A percentile compares a stretch with the other conserved stretches of the same genome.
These are phyloP conservation scores for Sphenopsis melanotis DNA, from an alignment of 2,797 vertebrate genomes.

Conservation along the genomic window DNA sequence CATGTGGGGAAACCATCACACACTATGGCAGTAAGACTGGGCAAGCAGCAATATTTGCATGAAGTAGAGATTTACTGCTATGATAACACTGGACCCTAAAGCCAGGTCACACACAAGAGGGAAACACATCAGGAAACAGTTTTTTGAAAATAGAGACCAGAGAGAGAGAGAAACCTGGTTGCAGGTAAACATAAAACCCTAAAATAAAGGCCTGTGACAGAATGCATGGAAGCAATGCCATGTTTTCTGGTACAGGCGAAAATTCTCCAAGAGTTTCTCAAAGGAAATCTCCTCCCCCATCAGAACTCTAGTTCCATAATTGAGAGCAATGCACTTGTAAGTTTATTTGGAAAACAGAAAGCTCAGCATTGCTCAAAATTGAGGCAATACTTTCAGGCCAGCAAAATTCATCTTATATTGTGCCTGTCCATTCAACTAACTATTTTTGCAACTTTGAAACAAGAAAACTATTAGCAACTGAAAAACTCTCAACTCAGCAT, in stretches of 20 bases:
- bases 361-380: slow-evolving; percentile 12
- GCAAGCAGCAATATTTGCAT: slow-evolving; percentile 12
- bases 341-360: slow-evolving; percentile 11
- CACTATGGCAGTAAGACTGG: not conserved
- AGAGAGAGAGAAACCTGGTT: slow-evolving; percentile 11
- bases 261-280: not conserved
- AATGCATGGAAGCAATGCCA: not conserved
- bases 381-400: not conserved
- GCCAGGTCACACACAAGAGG: not conserved
- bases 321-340: not conserved
- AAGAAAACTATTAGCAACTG: slow-evolving; percentile 39
- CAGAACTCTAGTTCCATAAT: not conserved
- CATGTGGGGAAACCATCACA: not conserved
- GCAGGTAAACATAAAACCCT: not conserved
- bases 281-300: not conserved
- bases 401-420: not conserved
- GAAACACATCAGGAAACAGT: slow-evolving; percentile 14
- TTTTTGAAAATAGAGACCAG: not conserved
- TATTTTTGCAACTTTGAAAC: slow-evolving; percentile 30
- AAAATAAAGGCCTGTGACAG: not conserved
- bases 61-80: slow-evolving; percentile 26
- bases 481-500: slow-evolving; percentile 32
- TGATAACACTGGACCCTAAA: not conserved
- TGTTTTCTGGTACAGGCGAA: not conserved
- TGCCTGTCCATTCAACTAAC: not conserved